Evolutionary conservation across 1,140 invertebrate species (phyloP), one percentile per base, ranked within the genome.

Genomic region (Musca domestica): DNA sequence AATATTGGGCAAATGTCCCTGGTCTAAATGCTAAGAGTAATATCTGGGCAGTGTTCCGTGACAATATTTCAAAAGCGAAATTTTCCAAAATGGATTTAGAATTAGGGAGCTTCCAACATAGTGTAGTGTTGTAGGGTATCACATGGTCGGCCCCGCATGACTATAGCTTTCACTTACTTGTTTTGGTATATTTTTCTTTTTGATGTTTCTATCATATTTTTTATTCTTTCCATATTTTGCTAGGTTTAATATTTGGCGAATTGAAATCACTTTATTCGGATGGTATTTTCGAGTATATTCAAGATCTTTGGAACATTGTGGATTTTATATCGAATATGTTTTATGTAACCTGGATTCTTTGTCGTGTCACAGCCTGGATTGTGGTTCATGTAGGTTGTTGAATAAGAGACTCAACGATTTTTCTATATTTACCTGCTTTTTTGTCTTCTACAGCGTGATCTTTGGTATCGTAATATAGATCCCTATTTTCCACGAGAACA

Each of bases 301-400:
- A 89, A 56, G 95, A 98, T 83, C 87, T 98, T 67, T 98, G 96
- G 96, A 98, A 98, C 80, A 94, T 98, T 72, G 91, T 98, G 4
- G 96, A 98, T 81, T 98, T 97, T 76, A 91, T 97, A 72, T 96
- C 94, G 17, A 97, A 98, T 81, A 87, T 90, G 70, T 93, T 98
- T 73, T 98, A 98, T 77, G 90, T 98, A 19, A 89, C 93, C 23
- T 98, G 96, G 90, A 89, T 98, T 64, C 87, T 88, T 68, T 85
- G 98, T 69, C 85, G 95, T 71, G 82, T 87, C 19, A 89, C 89
- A 0, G 87, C 92, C 1, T 92, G 88, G 86, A 89, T 88, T 71
- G 86, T 92, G 68, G 91, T 93, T 48, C 90, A 90, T 86, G 92
- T 93, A 82, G 80, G 79, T 73, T 41, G 48, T 51, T n/a, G n/a